A percentile compares a stretch with the other conserved stretches of the same genome.
Conservation (phyloP, 2,113 vertebrate species). For the Cisticola juncidis region DNA sequence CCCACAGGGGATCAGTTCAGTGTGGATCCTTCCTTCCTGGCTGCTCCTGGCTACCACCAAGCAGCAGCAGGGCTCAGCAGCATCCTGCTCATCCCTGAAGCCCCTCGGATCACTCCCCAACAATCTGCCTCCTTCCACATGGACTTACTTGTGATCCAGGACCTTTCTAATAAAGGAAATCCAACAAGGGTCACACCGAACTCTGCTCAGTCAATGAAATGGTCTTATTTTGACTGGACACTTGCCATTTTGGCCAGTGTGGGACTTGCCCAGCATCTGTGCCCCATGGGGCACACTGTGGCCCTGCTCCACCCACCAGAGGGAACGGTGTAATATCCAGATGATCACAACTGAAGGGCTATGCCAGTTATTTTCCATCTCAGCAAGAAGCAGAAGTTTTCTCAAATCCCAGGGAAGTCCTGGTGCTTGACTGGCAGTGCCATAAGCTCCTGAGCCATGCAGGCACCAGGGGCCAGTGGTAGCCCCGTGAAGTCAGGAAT, state of each 20-base stretch:
- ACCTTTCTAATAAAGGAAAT: neutral
- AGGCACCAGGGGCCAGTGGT: neutral
- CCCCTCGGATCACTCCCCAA: accelerated
- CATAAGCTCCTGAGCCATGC: neutral
- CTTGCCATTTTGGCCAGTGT: accelerated
- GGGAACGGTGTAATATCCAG: too few relatives aligned
- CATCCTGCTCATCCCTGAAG: neutral
- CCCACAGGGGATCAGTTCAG: accelerated
- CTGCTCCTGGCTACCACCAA: neutral
- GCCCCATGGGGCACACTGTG: too few relatives aligned
- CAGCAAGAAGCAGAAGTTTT: neutral
- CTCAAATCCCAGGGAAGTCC: neutral
- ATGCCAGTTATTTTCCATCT: neutral
- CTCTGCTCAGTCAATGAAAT: neutral
- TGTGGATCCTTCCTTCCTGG: neutral
- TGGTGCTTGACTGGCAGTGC: accelerated
- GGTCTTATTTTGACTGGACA: neutral
- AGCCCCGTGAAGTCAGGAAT: neutral
- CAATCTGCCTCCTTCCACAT: neutral
- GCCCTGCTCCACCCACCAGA: neutral
- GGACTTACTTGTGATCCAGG: neutral
- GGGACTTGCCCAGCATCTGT: neutral
- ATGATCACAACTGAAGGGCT: neutral
- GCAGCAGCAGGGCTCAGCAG: neutral
- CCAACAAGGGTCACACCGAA: neutral